Percentiles rank a stretch among this genome's conserved stretches.
These are phyloP conservation scores for Dendrolimus houi DNA, from an alignment of 2,888 invertebrate species.

Conservation along the genomic window DNA sequence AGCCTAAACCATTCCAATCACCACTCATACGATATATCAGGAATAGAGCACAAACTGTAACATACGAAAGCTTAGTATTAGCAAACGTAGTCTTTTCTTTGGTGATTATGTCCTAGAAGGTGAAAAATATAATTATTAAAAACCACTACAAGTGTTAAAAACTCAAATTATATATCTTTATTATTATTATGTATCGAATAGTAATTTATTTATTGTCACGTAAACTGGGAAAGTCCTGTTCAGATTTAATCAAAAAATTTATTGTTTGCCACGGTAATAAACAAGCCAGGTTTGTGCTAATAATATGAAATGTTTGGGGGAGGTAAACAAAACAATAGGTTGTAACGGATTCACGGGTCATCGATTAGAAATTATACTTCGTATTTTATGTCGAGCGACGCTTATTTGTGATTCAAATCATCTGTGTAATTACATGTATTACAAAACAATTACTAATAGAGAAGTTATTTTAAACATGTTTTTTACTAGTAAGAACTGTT, in stretches of 20 bases:
- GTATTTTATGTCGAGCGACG: constrained; percentile 9
- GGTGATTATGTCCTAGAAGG: too few species aligned
- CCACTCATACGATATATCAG: too few species aligned
- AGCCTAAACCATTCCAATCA: too few species aligned
- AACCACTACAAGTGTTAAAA: too few species aligned
- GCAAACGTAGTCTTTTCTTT: too few species aligned
- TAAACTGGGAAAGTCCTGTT: background rate
- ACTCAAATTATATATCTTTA: too few species aligned
- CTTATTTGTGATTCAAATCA: constrained; percentile 11
- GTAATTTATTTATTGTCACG: background rate
- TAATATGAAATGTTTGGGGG: background rate
- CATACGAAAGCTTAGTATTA: too few species aligned
- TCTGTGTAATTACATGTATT: background rate
- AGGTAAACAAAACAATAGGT: constrained; percentile 1
- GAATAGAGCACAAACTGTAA: too few species aligned
- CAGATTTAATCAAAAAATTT: background rate
- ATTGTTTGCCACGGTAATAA: background rate
- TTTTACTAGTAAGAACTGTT: too few species aligned
- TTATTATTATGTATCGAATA: too few species aligned
- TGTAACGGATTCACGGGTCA: constrained; percentile 16
- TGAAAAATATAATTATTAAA: too few species aligned
- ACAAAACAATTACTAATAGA: background rate
- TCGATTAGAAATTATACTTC: constrained; percentile 13
- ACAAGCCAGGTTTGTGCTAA: background rate
- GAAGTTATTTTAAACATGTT: too few species aligned